Evolutionary conservation across 2,797 vertebrate species (phyloP).

Genomic region (Thripadectes ignobilis): DNA sequence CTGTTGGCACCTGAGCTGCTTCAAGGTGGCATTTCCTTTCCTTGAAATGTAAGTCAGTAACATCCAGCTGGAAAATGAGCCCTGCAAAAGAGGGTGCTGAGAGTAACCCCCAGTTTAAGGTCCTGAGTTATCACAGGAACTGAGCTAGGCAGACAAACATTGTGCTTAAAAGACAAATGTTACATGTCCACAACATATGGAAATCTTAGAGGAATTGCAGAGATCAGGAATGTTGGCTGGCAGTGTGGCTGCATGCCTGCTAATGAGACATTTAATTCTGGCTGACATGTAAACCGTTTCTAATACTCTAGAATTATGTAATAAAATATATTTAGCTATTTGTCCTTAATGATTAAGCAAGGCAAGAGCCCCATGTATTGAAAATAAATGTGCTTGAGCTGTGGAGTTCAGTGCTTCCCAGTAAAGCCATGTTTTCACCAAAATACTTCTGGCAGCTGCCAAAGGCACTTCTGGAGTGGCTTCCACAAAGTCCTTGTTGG

Average conservation of each 20-base stretch:
- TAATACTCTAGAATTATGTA: conserved; percentile 41
- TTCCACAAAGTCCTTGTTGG: background rate
- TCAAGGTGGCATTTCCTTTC: background rate
- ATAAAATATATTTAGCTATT: conserved; percentile 41
- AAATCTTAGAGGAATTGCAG: conserved; percentile 43
- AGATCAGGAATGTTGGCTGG: conserved; percentile 69
- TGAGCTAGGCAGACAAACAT: background rate
- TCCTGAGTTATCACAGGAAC: background rate
- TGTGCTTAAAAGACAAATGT: background rate
- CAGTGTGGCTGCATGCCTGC: conserved; percentile 36
- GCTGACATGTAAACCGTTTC: conserved; percentile 47
- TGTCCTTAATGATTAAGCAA: conserved; percentile 46
- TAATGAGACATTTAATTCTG: conserved; percentile 66
- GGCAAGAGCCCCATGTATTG: background rate
- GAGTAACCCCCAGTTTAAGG: background rate
- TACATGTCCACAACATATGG: conserved; percentile 47
- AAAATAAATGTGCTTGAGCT: background rate
- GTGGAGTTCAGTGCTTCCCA: background rate
- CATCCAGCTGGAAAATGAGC: background rate
- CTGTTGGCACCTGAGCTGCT: background rate
- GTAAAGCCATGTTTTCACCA: background rate
- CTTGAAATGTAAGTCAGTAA: background rate
- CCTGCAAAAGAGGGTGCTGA: background rate
- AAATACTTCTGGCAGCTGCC: background rate
- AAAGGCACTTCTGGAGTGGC: background rate